Evolutionary conservation across 2,113 vertebrate genomes (phyloP).

Genomic region (Tauraco erythrolophus): DNA sequence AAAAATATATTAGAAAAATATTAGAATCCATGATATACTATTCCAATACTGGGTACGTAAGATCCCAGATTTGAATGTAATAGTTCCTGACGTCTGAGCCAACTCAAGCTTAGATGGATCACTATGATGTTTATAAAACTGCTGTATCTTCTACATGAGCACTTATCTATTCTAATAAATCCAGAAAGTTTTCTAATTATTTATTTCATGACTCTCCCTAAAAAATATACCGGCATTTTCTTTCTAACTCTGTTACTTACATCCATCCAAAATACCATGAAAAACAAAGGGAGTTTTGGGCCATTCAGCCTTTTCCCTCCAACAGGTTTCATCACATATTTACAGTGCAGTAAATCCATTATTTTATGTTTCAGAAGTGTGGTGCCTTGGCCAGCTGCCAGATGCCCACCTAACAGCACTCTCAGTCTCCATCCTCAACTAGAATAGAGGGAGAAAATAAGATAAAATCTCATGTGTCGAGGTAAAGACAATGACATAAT

Average conservation of each 20-base stretch:
- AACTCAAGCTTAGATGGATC: background rate
- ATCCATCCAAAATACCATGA: background rate
- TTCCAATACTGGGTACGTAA: background rate
- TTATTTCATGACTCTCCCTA: background rate
- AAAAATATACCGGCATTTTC: background rate
- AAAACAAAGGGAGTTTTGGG: background rate
- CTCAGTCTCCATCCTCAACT: background rate
- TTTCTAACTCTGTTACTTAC: background rate
- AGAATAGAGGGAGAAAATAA: background rate
- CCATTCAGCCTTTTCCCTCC: background rate
- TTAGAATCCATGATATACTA: background rate
- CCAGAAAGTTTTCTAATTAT: background rate
- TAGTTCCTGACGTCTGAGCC: background rate
- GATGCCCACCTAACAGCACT: too few relatives aligned
- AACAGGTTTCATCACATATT: background rate
- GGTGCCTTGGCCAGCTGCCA: background rate
- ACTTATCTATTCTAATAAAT: background rate
- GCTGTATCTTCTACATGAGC: background rate
- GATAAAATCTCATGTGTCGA: rapidly evolving
- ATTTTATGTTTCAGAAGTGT: background rate
- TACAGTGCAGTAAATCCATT: background rate
- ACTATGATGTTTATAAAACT: background rate
- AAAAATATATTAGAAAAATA: background rate
- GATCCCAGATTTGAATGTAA: background rate
- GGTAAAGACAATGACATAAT: background rate